Evolutionary conservation across 2,888 invertebrate genomes (phyloP).

Genomic region (Ectemnius lituratus): DNA sequence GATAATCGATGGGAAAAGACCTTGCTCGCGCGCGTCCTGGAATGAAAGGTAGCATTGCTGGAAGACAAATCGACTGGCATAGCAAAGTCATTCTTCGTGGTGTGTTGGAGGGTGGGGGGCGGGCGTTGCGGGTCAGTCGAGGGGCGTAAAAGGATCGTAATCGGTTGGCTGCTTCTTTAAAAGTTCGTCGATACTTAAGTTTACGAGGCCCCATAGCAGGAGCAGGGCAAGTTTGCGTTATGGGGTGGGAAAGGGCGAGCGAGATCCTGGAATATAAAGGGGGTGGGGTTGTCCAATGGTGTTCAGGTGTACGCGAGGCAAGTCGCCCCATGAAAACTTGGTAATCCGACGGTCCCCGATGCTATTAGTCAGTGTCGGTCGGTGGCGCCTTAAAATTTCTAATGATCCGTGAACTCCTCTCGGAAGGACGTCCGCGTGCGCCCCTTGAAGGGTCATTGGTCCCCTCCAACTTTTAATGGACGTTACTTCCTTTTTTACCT

Average conservation of each 20-base stretch:
- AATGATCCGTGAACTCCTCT: constrained; percentile 48
- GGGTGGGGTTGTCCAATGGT: background rate
- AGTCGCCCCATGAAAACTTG: constrained; percentile 40
- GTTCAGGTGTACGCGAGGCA: constrained; percentile 1
- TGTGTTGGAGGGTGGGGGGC: no score
- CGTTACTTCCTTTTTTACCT: background rate
- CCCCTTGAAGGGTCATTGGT: background rate
- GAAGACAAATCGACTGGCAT: no score
- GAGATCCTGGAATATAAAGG: background rate
- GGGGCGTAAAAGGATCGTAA: no score
- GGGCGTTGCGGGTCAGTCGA: no score
- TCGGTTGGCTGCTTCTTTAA: background rate
- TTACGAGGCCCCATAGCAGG: background rate
- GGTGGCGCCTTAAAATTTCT: constrained; percentile 51
- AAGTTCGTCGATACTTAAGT: constrained; percentile 1
- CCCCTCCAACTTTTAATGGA: background rate
- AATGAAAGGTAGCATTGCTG: no score
- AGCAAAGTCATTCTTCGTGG: no score
- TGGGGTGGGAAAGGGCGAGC: no score
- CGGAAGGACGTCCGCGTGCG: background rate
- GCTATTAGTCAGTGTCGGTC: constrained; percentile 48
- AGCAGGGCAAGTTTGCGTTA: no score
- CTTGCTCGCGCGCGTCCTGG: no score
- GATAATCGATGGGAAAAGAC: no score
- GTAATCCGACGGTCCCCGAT: constrained; percentile 33